Evolutionary conservation across 1,140 invertebrate genomes (phyloP).

Genomic region (Tribolium madens): DNA sequence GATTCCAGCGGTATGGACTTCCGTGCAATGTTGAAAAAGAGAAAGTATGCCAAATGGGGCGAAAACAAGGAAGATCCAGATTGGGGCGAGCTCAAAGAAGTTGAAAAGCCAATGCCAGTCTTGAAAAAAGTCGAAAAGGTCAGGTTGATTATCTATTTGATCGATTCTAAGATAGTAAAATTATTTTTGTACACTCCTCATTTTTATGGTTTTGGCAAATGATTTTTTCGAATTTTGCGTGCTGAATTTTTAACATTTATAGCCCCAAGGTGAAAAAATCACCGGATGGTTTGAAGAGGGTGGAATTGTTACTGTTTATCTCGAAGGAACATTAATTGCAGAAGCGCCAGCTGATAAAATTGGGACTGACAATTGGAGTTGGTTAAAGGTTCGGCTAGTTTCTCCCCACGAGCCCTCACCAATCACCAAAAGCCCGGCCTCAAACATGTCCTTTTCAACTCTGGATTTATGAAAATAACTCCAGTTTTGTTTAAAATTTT

Average conservation of each 20-base stretch:
- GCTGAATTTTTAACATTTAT: constrained; percentile 51
- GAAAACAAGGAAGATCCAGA: constrained; percentile 90
- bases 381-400: constrained; percentile 72
- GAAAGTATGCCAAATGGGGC: constrained; percentile 95
- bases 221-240: constrained; percentile 37
- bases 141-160: constrained; percentile 62
- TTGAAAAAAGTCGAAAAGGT: constrained; percentile 95
- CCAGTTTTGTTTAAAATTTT: constrained; percentile 13
- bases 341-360: constrained; percentile 72
- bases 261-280: constrained; percentile 57
- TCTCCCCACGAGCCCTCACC: constrained; percentile 14
- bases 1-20: constrained; percentile 98
- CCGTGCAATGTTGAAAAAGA: constrained; percentile 96
- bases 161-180: background rate
- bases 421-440: constrained; percentile 17
- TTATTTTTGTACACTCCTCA: constrained; percentile 46
- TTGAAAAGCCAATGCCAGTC: constrained; percentile 85
- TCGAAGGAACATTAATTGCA: constrained; percentile 71
- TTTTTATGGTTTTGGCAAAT: constrained; percentile 26
- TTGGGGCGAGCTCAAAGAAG: constrained; percentile 93
- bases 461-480: constrained; percentile 40
- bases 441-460: constrained; percentile 12
- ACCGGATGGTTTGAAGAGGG: constrained; percentile 66
- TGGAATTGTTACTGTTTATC: constrained; percentile 68
- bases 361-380: constrained; percentile 74